A percentile compares a stretch with the other conserved stretches of the same genome.
Evolutionary conservation across 2,888 invertebrate genomes (phyloP).

Genomic region (Tachina grossa): DNA sequence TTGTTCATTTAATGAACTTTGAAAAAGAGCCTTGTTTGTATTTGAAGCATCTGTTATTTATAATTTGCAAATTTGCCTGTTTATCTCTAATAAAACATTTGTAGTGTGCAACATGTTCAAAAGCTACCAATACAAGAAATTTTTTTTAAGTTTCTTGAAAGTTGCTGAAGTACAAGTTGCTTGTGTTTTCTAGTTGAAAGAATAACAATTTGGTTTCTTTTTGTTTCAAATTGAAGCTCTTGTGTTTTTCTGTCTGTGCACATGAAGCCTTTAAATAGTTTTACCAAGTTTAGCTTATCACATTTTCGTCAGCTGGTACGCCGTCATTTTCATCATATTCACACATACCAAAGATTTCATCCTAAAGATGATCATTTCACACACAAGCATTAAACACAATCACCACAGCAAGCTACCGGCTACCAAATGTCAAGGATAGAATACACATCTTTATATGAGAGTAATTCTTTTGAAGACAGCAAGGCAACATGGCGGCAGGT

Average conservation of each 20-base stretch:
- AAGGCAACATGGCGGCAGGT: too few species aligned
- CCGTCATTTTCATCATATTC: constrained; percentile 10
- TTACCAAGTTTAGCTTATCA: constrained; percentile 50
- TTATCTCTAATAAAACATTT: too few species aligned
- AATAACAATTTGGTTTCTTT: constrained; percentile 18
- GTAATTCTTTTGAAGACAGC: too few species aligned
- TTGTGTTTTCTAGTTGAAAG: constrained; percentile 31
- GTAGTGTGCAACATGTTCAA: too few species aligned
- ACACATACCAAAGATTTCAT: constrained; percentile 12
- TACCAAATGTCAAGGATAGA: too few species aligned
- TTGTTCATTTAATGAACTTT: too few species aligned
- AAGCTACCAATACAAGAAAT: constrained; percentile 34
- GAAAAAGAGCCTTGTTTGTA: too few species aligned
- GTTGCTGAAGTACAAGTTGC: constrained; percentile 54
- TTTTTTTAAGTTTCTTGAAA: constrained; percentile 58
- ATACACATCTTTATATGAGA: too few species aligned
- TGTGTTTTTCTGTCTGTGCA: neutral
- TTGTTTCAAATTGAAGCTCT: neutral
- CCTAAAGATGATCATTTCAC: constrained; percentile 32
- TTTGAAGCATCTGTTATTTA: too few species aligned
- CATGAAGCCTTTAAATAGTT: constrained; percentile 29
- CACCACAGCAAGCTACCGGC: too few species aligned
- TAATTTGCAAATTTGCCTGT: too few species aligned
- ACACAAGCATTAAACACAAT: too few species aligned
- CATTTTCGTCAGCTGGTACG: constrained; percentile 31